Base-by-base conservation (phyloP, 2,888 invertebrate species). In the Leucophenga maculata region DNA sequence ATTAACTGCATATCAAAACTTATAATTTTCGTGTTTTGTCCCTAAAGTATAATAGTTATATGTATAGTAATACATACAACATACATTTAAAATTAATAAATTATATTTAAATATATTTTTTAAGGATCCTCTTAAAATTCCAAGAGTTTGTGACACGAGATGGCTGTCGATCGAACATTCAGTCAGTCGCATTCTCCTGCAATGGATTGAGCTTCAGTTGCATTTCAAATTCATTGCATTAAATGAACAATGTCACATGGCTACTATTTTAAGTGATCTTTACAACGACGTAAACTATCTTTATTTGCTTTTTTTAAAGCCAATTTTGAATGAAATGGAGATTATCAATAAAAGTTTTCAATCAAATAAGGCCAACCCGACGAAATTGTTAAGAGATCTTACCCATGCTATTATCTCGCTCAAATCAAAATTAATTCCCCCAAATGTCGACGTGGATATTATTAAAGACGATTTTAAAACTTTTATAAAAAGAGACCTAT, bases 121-220 rank as follows among this genome's bases (percentile, higher is more conserved):
- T 60, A 20, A 31, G 64, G 64, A 65, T 65, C 64, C 64, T 22
- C 50, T 65, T 65, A 65, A 65, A 22, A 50, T 65, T 22, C 64
- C 48, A 22, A 22, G 64, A 48, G 64, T 50, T 22, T 48, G 50
- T 48, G 46, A 65, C 8, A 48, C 39, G 39, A 3, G 39, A 8
- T 39, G 39, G 39, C 22, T 57, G 9, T 59, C 57, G 8, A 67
- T 67, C 8, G 67, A 46, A 16, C n/a, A 57, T 46, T 46, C 57
- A 22, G 67, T 67, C n/a, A 31, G 26, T 16, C 57, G 67, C 9
- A 67, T 67, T 26, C 11, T 57, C 9, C 6, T 9, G 9, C 57
- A 57, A 13, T 39, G 39, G 8, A 39, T 39, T 39, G 39, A 39
- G 8, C 8, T 39, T 3, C 3, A 39, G 39, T 39, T 39, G 39